Evolutionary conservation across 2,113 vertebrate genomes (phyloP).

Genomic region (Eptatretus burgeri): DNA sequence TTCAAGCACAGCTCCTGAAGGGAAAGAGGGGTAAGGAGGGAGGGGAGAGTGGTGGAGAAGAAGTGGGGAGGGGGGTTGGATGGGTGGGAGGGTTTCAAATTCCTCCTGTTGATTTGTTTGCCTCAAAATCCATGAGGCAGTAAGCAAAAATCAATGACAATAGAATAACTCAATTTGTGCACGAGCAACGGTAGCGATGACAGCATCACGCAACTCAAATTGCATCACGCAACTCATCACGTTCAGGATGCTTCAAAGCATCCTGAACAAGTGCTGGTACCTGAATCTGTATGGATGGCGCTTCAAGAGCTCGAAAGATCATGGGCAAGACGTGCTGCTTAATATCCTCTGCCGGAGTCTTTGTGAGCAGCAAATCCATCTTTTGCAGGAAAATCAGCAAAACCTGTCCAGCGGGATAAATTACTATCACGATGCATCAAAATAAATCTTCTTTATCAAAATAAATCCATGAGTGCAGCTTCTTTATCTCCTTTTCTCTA

Average conservation of each 20-base stretch:
- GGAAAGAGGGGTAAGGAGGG: slow-evolving; percentile 6
- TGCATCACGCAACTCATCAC: no score
- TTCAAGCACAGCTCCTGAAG: slow-evolving; percentile 74
- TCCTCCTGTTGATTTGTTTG: no score
- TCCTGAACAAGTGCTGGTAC: slow-evolving; percentile 15
- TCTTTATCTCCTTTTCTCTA: no score
- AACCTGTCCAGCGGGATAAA: slow-evolving; percentile 25
- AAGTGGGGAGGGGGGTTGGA: no score
- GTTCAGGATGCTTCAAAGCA: no score
- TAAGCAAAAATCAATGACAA: no score
- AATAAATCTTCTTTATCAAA: neutral
- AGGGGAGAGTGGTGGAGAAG: no score
- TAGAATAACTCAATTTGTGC: no score
- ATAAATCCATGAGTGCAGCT: neutral
- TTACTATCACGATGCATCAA: neutral
- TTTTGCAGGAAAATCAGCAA: slow-evolving; percentile 94
- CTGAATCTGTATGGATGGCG: slow-evolving; percentile 92
- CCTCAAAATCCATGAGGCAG: no score
- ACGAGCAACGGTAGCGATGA: no score
- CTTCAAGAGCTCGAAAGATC: slow-evolving; percentile 84
- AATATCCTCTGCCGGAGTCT: slow-evolving; percentile 77
- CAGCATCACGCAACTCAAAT: no score
- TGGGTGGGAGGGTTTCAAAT: no score
- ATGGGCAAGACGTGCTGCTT: slow-evolving; percentile 75
- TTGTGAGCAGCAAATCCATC: slow-evolving; percentile 89